phyloP scores from a whole-genome alignment of 2,888 invertebrate species.

The Tenthredo amoena region DNA sequence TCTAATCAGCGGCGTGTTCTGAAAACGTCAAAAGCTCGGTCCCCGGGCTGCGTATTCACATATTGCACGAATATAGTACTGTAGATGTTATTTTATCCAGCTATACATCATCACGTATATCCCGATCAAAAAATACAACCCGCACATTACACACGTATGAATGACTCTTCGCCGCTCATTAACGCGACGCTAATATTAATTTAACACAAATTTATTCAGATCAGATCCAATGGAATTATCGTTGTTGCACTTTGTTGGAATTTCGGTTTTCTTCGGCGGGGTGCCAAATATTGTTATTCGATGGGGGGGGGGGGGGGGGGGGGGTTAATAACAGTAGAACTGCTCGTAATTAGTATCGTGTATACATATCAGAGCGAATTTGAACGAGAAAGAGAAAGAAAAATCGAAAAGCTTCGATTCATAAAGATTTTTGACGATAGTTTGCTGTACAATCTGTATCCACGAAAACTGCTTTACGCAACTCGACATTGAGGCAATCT shows the following conservation, averaged over 20 bases:
- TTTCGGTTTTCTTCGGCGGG: background rate
- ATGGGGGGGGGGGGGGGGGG: too few relatives aligned
- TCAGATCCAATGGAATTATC: background rate
- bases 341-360: too few relatives aligned
- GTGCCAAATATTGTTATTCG: too few relatives aligned
- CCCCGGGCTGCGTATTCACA: background rate
- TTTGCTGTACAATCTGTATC: background rate
- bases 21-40: background rate
- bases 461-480: background rate
- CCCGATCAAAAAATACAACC: conserved; percentile 2
- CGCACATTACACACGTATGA: background rate
- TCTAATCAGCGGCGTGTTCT: conserved; percentile 14
- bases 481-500: conserved; percentile 16
- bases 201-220: background rate
- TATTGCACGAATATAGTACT: background rate
- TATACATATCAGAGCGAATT: too few relatives aligned
- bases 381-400: too few relatives aligned
- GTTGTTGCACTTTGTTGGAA: background rate
- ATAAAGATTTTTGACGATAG: background rate
- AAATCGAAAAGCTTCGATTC: background rate
- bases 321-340: too few relatives aligned
- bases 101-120: background rate
- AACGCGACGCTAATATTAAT: background rate
- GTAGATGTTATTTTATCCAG: background rate
- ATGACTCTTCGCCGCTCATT: background rate